Evolutionary conservation across 2,797 vertebrate species (phyloP).

Genomic region (Molossus molossus): DNA sequence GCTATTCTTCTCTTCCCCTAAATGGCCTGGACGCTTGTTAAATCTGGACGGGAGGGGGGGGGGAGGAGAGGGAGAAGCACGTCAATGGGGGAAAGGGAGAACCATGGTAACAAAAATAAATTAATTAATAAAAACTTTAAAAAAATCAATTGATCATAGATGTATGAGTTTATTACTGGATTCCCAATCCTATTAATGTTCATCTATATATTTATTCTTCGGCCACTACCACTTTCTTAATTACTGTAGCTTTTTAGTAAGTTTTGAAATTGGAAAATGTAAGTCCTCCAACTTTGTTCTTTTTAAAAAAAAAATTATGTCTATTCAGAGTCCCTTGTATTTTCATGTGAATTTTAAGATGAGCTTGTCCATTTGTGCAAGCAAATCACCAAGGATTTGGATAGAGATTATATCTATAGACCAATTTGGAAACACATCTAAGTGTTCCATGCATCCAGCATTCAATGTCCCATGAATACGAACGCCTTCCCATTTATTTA

Average conservation of each 20-base stretch:
- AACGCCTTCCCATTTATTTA: neutral
- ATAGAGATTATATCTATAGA: neutral
- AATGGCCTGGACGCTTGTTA: neutral
- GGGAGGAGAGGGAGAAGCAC: no score
- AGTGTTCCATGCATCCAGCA: neutral
- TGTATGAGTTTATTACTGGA: no score
- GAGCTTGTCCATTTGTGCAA: neutral
- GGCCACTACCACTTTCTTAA: neutral
- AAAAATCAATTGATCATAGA: no score
- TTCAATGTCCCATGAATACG: no score
- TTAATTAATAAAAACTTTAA: no score
- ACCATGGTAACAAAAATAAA: no score
- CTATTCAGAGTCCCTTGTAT: neutral
- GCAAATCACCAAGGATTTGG: neutral
- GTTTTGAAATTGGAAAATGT: neutral
- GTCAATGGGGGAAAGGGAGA: no score
- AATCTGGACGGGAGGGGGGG: neutral
- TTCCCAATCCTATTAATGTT: neutral
- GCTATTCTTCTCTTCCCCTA: neutral
- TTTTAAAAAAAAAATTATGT: neutral
- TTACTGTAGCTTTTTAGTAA: neutral
- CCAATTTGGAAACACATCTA: neutral
- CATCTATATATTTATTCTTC: neutral
- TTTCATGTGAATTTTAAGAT: neutral
- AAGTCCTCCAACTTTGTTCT: neutral